These are phyloP conservation scores for Celastrina argiolus DNA, from an alignment of 2,888 invertebrate species.

Conservation along the genomic window DNA sequence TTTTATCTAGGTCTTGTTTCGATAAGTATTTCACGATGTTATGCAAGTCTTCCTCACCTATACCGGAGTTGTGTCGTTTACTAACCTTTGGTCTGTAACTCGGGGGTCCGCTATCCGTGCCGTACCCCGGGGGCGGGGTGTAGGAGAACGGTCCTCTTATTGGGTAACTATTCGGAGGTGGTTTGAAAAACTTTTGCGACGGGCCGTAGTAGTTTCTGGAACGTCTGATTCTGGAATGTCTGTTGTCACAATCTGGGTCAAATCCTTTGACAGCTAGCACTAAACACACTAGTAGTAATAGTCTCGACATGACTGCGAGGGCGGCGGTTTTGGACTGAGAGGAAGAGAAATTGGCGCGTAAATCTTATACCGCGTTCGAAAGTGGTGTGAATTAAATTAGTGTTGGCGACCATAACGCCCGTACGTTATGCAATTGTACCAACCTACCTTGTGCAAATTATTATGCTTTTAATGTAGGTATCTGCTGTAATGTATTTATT, in stretches of 20 bases:
- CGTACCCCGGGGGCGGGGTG: constrained; percentile 56
- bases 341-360: constrained; percentile 47
- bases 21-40: constrained; percentile 61
- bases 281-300: constrained; percentile 38
- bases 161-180: constrained; percentile 46
- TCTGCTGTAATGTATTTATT: constrained; percentile 10
- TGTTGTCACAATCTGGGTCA: constrained; percentile 32
- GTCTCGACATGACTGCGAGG: constrained; percentile 28
- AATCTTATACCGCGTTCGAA: constrained; percentile 63
- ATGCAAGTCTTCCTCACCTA: constrained; percentile 58
- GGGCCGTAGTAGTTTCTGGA: constrained; percentile 55
- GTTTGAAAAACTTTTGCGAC: constrained; percentile 50
- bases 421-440: constrained; percentile 37
- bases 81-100: constrained; percentile 52
- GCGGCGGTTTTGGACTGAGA: constrained; percentile 52
- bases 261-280: constrained; percentile 44
- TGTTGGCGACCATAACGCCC: constrained; percentile 35
- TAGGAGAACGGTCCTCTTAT: constrained; percentile 51
- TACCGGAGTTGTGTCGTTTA: constrained; percentile 49
- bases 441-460: constrained; percentile 36
- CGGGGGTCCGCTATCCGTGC: constrained; percentile 39
- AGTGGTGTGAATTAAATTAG: constrained; percentile 68
- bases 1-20: constrained; percentile 61
- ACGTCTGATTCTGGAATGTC: constrained; percentile 51
- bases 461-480: constrained; percentile 36